phyloP scores from a whole-genome alignment of 2,113 vertebrate species.

The Panurus biarmicus region DNA sequence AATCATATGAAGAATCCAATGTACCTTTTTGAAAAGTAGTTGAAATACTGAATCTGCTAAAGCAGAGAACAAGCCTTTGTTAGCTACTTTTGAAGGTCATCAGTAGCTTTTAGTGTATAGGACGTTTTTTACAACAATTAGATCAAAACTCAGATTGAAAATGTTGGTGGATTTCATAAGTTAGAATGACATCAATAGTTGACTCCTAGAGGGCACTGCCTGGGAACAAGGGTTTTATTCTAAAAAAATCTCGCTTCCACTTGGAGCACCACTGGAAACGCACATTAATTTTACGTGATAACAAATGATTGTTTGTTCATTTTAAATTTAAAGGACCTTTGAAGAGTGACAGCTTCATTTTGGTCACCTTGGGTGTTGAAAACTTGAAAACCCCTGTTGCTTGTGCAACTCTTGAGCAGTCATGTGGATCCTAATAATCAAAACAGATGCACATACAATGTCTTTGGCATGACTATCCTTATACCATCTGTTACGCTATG shows the following conservation, averaged over 20 bases:
- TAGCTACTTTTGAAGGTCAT: constrained; percentile 63
- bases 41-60: constrained; percentile 61
- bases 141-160: constrained; percentile 62
- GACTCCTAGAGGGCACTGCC: constrained; percentile 42
- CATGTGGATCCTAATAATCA: constrained; percentile 20
- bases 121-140: constrained; percentile 63
- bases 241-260: constrained; percentile 17
- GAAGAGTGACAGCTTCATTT: background rate
- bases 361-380: background rate
- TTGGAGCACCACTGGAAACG: constrained; percentile 24
- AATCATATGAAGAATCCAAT: constrained; percentile 54
- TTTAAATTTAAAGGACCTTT: background rate
- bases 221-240: constrained; percentile 35
- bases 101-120: constrained; percentile 59
- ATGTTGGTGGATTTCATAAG: constrained; percentile 56
- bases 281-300: background rate
- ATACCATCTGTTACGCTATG: background rate
- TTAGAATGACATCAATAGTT: constrained; percentile 58
- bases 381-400: background rate
- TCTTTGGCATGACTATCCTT: background rate
- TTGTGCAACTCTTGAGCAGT: background rate
- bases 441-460: background rate
- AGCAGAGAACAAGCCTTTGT: constrained; percentile 61
- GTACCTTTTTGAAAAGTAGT: constrained; percentile 56
- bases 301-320: constrained; percentile 54